Evolutionary conservation across 2,797 vertebrate species (phyloP).

Genomic region (Gallirallus australis): DNA sequence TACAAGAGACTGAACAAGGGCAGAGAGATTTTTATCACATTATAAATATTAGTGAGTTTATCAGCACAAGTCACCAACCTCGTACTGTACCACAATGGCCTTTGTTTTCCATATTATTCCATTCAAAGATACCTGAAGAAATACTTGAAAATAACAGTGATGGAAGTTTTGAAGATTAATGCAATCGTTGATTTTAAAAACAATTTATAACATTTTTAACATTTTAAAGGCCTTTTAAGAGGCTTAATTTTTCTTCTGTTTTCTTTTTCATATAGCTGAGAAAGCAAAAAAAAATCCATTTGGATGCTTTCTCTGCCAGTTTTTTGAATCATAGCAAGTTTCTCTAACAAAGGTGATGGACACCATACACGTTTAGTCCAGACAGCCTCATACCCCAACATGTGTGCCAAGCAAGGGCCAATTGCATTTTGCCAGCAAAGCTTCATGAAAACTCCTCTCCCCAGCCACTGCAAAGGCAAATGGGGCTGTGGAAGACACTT

Average conservation of each 20-base stretch:
- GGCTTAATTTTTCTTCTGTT: not conserved
- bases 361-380: not conserved
- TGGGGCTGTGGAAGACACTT: not conserved
- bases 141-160: not conserved
- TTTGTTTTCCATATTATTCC: not conserved
- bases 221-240: not conserved
- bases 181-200: not conserved
- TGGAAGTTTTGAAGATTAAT: not conserved
- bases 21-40: not conserved
- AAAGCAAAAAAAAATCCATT: not conserved
- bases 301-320: not conserved
- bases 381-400: not conserved
- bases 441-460: not conserved
- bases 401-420: not conserved
- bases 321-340: not conserved
- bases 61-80: not conserved
- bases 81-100: not conserved
- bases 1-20: not conserved
- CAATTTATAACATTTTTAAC: not conserved
- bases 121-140: not conserved
- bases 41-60: not conserved
- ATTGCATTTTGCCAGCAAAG: fast-evolving
- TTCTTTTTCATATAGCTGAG: not conserved
- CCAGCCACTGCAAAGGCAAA: not conserved
- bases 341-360: not conserved